Evolutionary conservation across 2,113 vertebrate species (phyloP).

Genomic region (Podarcis raffonei): DNA sequence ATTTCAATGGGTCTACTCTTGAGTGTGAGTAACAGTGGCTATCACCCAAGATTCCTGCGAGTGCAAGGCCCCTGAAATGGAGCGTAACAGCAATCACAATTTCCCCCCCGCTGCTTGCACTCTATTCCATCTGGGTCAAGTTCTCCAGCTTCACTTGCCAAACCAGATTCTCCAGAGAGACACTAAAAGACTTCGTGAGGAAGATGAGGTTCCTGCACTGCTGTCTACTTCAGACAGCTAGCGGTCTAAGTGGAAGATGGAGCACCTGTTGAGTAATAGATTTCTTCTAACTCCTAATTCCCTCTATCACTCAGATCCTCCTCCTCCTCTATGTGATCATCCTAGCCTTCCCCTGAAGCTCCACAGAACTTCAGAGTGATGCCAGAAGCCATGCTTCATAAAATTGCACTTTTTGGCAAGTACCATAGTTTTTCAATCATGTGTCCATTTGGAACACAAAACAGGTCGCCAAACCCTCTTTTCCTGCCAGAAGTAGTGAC

Average conservation of each 20-base stretch:
- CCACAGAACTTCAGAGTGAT: too few species aligned
- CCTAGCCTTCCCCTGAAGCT: too few species aligned
- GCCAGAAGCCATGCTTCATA: too few species aligned
- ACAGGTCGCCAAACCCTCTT: too few species aligned
- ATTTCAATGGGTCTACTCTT: too few species aligned
- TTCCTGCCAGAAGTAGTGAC: too few species aligned
- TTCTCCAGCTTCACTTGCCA: background rate
- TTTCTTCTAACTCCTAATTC: background rate
- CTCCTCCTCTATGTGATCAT: too few species aligned
- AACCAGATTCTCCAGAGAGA: background rate
- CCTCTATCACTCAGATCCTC: background rate
- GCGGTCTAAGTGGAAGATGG: background rate
- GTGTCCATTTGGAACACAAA: too few species aligned
- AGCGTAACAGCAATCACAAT: background rate
- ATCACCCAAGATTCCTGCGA: too few species aligned
- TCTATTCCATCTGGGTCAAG: background rate
- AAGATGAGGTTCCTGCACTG: background rate
- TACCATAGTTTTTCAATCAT: too few species aligned
- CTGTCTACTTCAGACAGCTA: background rate
- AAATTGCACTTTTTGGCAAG: too few species aligned
- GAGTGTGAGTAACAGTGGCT: too few species aligned
- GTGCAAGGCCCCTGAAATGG: background rate
- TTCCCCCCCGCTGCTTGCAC: background rate
- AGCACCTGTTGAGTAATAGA: background rate
- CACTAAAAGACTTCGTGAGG: background rate